Evolutionary conservation across 2,113 vertebrate genomes (phyloP).

Genomic region (Sphaerodactylus townsendi): DNA sequence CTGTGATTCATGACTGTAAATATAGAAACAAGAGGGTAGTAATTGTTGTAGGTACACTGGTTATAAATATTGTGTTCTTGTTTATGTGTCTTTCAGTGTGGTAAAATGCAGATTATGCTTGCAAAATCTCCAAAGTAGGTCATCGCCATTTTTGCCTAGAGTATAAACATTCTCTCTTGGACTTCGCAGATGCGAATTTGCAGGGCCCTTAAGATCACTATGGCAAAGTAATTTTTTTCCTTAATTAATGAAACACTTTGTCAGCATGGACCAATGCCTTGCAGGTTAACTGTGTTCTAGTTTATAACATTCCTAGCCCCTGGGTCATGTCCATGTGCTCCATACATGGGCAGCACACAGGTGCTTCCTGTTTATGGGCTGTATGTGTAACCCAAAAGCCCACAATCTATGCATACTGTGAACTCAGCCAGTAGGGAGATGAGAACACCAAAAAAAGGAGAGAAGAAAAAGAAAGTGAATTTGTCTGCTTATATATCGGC

Average conservation of each 20-base stretch:
- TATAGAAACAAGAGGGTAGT: neutral
- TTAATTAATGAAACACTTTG: conserved; percentile 54
- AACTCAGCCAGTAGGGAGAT: neutral
- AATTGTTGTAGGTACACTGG: neutral
- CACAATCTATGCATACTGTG: rapidly evolving
- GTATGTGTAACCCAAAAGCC: neutral
- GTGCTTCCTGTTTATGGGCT: conserved; percentile 53
- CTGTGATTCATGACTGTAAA: neutral
- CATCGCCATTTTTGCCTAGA: neutral
- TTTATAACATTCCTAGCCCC: conserved; percentile 27
- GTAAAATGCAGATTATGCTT: neutral
- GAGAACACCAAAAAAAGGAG: too few relatives aligned
- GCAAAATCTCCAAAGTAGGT: neutral
- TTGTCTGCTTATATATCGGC: neutral
- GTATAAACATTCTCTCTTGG: neutral
- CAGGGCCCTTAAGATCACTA: conserved; percentile 48
- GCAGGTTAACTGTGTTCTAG: conserved; percentile 48
- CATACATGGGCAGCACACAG: conserved; percentile 50
- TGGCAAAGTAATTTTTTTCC: conserved; percentile 39
- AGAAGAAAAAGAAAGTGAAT: neutral
- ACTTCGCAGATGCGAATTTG: conserved; percentile 42
- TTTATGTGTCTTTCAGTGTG: neutral
- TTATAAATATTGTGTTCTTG: neutral
- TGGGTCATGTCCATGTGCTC: conserved; percentile 38
- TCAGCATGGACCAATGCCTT: conserved; percentile 50